phyloP scores from a whole-genome alignment of 2,113 vertebrate genomes.

The Trematocara marginatum region DNA sequence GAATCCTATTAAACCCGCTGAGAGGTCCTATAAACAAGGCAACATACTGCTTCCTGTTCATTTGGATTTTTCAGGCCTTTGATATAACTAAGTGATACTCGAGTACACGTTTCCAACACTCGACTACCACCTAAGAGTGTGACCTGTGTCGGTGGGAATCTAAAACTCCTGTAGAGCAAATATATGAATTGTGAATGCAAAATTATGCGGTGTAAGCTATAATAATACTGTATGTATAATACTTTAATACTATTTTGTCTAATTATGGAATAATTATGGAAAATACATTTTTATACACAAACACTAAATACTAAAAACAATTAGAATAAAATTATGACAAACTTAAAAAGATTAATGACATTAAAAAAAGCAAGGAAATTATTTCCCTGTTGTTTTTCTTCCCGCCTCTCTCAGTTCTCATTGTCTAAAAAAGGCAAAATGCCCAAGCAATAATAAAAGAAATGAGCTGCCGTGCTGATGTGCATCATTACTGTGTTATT shows the following conservation, averaged over 20 bases:
- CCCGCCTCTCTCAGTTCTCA: background rate
- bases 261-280: background rate
- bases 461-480: background rate
- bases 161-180: background rate
- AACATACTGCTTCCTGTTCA: background rate
- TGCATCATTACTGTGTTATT: background rate
- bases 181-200: background rate
- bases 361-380: background rate
- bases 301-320: background rate
- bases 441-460: background rate
- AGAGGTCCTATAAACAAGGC: slow-evolving; percentile 22
- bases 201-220: background rate
- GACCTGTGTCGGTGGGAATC: background rate
- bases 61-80: background rate
- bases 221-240: background rate
- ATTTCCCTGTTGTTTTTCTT: background rate
- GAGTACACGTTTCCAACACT: background rate
- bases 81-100: background rate
- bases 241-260: background rate
- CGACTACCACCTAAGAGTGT: background rate
- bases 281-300: background rate
- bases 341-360: background rate
- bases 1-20: slow-evolving; percentile 45
- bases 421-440: background rate
- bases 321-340: background rate